A percentile compares a stretch with the other conserved stretches of the same genome.
Conservation (phyloP, 2,888 invertebrate genomes). For the Athrips mouffetella region DNA sequence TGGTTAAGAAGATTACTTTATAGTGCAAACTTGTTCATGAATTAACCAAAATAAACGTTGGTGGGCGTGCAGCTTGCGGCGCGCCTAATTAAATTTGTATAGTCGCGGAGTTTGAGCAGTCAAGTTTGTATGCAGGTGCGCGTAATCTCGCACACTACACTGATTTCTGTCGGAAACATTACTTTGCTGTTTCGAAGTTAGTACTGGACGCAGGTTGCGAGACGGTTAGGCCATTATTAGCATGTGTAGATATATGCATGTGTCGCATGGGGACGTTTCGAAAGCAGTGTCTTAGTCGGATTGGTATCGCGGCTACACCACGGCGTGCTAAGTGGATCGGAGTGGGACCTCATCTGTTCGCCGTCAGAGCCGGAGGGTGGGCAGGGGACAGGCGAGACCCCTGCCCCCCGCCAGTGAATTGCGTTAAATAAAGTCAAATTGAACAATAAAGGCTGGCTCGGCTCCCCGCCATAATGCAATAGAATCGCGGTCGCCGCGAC, state of each 20-base stretch:
- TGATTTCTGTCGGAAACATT: slow-evolving; percentile 38
- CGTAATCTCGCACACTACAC: slow-evolving; percentile 33
- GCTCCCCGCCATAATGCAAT: slow-evolving; percentile 70
- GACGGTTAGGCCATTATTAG: slow-evolving; percentile 15
- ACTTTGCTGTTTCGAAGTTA: slow-evolving; percentile 35
- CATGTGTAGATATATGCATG: not conserved
- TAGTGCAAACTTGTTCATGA: slow-evolving; percentile 51
- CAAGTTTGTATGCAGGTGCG: slow-evolving; percentile 47
- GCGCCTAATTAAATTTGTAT: slow-evolving; percentile 59
- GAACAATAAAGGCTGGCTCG: slow-evolving; percentile 75
- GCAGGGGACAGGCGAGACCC: slow-evolving; percentile 23
- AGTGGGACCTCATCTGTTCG: slow-evolving; percentile 75
- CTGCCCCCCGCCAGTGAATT: slow-evolving; percentile 45
- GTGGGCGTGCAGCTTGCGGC: slow-evolving; percentile 21
- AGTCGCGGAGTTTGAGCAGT: slow-evolving; percentile 35
- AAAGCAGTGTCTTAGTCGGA: slow-evolving; percentile 33
- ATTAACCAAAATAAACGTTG: slow-evolving; percentile 49
- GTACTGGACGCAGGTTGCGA: slow-evolving; percentile 24
- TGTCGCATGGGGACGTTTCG: slow-evolving; percentile 29
- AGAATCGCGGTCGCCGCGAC: slow-evolving; percentile 52
- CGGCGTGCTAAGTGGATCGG: slow-evolving; percentile 74
- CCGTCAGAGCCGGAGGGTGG: slow-evolving; percentile 53
- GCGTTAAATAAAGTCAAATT: slow-evolving; percentile 78
- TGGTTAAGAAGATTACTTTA: slow-evolving; percentile 50
- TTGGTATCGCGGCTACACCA: slow-evolving; percentile 64